Percentiles rank a stretch among this genome's conserved stretches.
phyloP scores from a whole-genome alignment of 2,113 vertebrate genomes.

The Sylvia atricapilla region DNA sequence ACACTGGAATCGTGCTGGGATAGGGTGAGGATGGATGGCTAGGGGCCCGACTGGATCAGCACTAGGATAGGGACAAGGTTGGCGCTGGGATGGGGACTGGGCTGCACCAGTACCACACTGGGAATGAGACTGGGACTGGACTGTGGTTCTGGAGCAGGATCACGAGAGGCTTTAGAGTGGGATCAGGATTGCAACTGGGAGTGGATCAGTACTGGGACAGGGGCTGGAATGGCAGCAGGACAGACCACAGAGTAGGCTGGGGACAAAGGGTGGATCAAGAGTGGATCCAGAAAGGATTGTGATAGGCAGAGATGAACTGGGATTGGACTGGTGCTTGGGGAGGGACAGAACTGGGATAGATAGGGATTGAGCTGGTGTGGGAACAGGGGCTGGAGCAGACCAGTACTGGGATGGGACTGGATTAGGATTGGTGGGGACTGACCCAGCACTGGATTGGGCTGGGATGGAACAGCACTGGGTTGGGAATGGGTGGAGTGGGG shows the following conservation, averaged over 20 bases:
- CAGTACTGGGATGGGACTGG: background rate
- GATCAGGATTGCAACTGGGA: background rate
- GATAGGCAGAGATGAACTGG: background rate
- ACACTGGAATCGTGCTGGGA: fast-evolving
- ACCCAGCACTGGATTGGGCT: background rate
- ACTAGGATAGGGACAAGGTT: background rate
- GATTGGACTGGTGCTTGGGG: background rate
- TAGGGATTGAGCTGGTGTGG: fast-evolving
- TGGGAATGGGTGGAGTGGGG: background rate
- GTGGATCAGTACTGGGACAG: background rate
- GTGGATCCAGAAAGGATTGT: background rate
- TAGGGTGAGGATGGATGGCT: background rate
- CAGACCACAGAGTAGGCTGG: background rate
- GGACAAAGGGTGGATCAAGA: background rate
- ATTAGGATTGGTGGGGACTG: background rate
- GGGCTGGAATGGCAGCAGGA: background rate
- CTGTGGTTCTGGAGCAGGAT: background rate
- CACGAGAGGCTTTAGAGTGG: background rate
- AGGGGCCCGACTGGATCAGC: too few relatives aligned
- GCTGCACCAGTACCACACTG: background rate
- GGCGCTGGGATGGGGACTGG: background rate
- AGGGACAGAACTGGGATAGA: background rate
- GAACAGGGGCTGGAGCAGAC: background rate
- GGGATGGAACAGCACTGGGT: background rate
- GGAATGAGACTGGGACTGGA: background rate